A percentile compares a stretch with the other conserved stretches of the same genome.
Evolutionary conservation across 2,113 vertebrate species (phyloP).

Genomic region (Ceratotherium simum): DNA sequence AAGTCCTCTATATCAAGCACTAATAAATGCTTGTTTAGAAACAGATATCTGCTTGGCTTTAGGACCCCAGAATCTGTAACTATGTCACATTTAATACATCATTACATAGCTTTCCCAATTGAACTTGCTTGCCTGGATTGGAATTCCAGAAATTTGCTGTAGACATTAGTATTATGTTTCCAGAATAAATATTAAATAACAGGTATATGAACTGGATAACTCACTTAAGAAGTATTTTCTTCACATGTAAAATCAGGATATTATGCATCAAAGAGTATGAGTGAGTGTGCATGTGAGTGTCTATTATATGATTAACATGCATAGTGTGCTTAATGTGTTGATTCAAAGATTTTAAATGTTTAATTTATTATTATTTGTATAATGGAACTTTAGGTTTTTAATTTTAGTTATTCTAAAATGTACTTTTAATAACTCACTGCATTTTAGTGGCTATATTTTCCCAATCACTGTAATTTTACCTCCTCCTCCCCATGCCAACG

Average conservation of each 20-base stretch:
- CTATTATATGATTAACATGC: neutral
- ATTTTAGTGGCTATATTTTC: neutral
- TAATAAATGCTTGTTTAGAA: neutral
- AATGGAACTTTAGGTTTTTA: neutral
- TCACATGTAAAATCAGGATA: neutral
- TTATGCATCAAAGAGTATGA: neutral
- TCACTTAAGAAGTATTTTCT: neutral
- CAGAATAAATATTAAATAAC: neutral
- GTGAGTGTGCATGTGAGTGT: rapidly evolving
- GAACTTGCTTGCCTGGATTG: neutral
- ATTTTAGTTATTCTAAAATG: neutral
- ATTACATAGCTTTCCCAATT: neutral
- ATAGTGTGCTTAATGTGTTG: neutral
- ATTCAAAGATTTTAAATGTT: neutral
- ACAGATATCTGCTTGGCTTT: neutral
- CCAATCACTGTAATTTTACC: neutral
- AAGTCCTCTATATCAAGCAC: neutral
- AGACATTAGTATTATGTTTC: neutral
- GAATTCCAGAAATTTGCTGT: neutral
- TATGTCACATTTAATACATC: neutral
- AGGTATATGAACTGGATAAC: neutral
- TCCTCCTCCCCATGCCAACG: neutral
- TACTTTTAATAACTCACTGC: neutral
- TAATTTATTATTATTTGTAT: neutral
- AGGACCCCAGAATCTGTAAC: too few relatives aligned